Percentiles rank a stretch among this genome's conserved stretches.
These are phyloP conservation scores for Anableps anableps DNA, from an alignment of 2,797 vertebrate genomes.

Conservation along the genomic window DNA sequence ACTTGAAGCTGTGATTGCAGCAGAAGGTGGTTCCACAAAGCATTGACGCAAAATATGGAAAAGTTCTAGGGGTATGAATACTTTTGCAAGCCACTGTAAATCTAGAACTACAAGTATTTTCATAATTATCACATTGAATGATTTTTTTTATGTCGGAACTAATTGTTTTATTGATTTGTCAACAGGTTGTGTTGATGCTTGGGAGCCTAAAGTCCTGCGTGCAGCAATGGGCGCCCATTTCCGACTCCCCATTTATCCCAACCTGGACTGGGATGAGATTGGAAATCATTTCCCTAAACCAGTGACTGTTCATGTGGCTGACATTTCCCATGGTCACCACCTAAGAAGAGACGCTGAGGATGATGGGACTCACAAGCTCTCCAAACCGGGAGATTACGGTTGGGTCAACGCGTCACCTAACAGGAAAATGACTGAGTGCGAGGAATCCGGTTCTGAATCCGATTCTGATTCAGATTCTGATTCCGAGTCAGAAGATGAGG, in stretches of 20 bases:
- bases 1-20: too few relatives aligned
- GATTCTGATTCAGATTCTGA: conserved; percentile 59
- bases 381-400: conserved; percentile 71
- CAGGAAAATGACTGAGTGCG: conserved; percentile 30
- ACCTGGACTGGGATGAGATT: conserved; percentile 85
- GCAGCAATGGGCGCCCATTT: conserved; percentile 98
- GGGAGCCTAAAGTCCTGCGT: conserved; percentile 97
- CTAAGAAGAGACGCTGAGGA: fast-evolving
- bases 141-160: background rate
- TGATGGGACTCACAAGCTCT: conserved; percentile 17
- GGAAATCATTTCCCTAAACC: conserved; percentile 75
- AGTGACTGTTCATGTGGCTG: conserved; percentile 84
- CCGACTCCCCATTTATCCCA: conserved; percentile 85
- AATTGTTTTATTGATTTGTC: background rate
- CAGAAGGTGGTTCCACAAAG: too few relatives aligned
- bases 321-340: conserved; percentile 66
- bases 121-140: background rate
- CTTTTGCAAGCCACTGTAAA: too few relatives aligned
- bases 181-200: conserved; percentile 92
- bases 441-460: conserved; percentile 65
- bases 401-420: conserved; percentile 69
- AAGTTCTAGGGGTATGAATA: too few relatives aligned
- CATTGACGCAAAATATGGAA: too few relatives aligned
- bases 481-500: conserved; percentile 30
- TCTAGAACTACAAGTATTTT: background rate